Evolutionary conservation across 2,113 vertebrate genomes (phyloP), one percentile per base, ranked within the genome.

Genomic region (Opisthocomus hoazin): DNA sequence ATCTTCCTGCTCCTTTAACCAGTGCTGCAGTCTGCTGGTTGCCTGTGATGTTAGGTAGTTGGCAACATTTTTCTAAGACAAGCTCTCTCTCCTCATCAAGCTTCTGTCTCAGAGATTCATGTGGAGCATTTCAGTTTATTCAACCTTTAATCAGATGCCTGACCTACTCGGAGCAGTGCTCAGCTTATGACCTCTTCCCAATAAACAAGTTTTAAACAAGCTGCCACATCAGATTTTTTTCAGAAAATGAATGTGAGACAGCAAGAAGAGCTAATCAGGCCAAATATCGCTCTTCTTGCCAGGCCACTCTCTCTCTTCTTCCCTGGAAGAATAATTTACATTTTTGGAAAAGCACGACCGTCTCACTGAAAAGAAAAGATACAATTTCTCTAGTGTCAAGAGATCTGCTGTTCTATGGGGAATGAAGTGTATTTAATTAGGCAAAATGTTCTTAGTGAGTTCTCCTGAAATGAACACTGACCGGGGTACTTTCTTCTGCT

Each of bases 141-240:
- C 93, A 91, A 20, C 94, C 94, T 96, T 93, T 95, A 91, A 95
- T 96, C 91, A 89, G 90, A 91, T 45, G 87, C 57, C 57, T 96
- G 95, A 92, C 95, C 94, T 82, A 17, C 84, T 95, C 80, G 68
- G 89, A 87, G 15, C 48, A 77, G 78, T 73, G 84, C 57, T 92
- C 77, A 93, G 77, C 79, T 96, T 93, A 94, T 93, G 95, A 96
- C 94, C 93, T 93, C 88, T 89, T 94, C 68, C 83, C 76, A 80
- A 95, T 92, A 97, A 97, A 93, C 94, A 96, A 93, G 87, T 94
- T 96, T 95, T 95, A 95, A 96, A 94, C 94, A 95, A 96, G 80
- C 91, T 96, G 96, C 96, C 93, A 95, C 90, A 89, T 96, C 84
- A 92, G 64, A 96, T 96, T 95, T 93, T 91, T 70, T 90, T 34